A percentile compares a stretch with the other conserved stretches of the same genome.
These are phyloP conservation scores for Characodon lateralis DNA, from an alignment of 2,797 vertebrate species.

Conservation along the genomic window DNA sequence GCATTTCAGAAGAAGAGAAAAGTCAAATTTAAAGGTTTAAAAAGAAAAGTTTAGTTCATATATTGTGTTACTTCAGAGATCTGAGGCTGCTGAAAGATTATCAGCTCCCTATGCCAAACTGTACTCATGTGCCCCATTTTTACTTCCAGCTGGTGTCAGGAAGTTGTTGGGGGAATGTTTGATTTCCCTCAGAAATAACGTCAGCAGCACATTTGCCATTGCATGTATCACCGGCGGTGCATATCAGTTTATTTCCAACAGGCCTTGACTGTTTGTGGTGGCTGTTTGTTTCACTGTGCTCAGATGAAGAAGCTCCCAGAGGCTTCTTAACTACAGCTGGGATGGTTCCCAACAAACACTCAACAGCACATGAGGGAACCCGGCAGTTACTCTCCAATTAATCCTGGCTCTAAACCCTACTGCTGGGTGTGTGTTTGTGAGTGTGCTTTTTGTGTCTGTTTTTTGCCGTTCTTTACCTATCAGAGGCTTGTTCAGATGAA, in stretches of 20 bases:
- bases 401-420: slow-evolving; percentile 61
- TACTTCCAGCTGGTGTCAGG: slow-evolving; percentile 17
- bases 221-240: background rate
- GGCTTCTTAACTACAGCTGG: slow-evolving; percentile 70
- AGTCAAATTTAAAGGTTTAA: background rate
- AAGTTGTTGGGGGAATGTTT: slow-evolving; percentile 2
- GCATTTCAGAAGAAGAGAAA: background rate
- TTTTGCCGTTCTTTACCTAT: slow-evolving; percentile 41
- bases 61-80: slow-evolving; percentile 36
- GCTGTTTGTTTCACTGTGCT: slow-evolving; percentile 47
- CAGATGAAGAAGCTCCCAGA: slow-evolving; percentile 63
- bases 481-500: slow-evolving; percentile 58
- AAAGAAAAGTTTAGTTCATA: slow-evolving; percentile 30
- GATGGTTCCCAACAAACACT: slow-evolving; percentile 70
- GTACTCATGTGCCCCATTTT: background rate
- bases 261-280: slow-evolving; percentile 31
- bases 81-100: slow-evolving; percentile 10
- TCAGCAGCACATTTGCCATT: slow-evolving; percentile 15
- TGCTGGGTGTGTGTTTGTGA: slow-evolving; percentile 29
- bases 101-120: slow-evolving; percentile 6
- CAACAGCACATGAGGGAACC: slow-evolving; percentile 68
- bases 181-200: slow-evolving; percentile 3
- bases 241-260: slow-evolving; percentile 21
- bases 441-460: slow-evolving; percentile 1
- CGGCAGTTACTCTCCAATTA: slow-evolving; percentile 68